Base-by-base conservation (phyloP, 1,140 invertebrate genomes). In the Theocolax elegans region DNA sequence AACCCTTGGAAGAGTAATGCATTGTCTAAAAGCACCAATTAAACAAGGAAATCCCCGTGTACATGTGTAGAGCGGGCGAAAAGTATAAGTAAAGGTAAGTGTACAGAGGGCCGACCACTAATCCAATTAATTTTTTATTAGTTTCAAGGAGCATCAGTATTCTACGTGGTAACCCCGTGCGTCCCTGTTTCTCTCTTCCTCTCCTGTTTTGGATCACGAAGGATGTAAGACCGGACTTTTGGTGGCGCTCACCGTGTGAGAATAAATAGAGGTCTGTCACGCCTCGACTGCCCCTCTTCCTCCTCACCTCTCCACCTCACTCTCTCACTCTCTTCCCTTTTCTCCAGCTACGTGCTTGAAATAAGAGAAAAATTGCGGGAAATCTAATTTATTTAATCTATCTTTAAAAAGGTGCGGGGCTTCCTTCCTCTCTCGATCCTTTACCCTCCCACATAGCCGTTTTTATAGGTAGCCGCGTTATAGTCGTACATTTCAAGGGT, bases 331-430 rank as follows among this genome's bases (percentile, higher is more conserved):
- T 23, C 19, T 35, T 35, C 19, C 29, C n/a, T n/a, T n/a, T n/a
- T n/a, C n/a, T n/a, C n/a, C n/a, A n/a, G 4, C 59, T 64, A 70
- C 68, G 68, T 70, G 68, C 59, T 29, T 49, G 68, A 70, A 70
- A 70, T 70, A 70, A 54, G 19, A 31, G 21, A 56, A 58, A 56
- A 70, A 70, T 64, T 70, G 42, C 42, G 25, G 40, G 9, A 48
- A 70, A 70, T 58, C 51, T 58, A 70, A 70, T 70, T 64, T 70
- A 70, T 64, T 64, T 64, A 64, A 70, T 70, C 68, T 70, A 64
- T 64, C 44, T 64, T 64, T 63, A 70, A 64, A 60, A 67, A 64
- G 53, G 21, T n/a, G 19, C 35, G 31, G 59, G 23, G 13, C 42
- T 60, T 25, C 56, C 56, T 38, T 9, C 21, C 21, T 27, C 10